phyloP scores from a whole-genome alignment of 1,140 invertebrate genomes.

The Polypedilum vanderplanki region DNA sequence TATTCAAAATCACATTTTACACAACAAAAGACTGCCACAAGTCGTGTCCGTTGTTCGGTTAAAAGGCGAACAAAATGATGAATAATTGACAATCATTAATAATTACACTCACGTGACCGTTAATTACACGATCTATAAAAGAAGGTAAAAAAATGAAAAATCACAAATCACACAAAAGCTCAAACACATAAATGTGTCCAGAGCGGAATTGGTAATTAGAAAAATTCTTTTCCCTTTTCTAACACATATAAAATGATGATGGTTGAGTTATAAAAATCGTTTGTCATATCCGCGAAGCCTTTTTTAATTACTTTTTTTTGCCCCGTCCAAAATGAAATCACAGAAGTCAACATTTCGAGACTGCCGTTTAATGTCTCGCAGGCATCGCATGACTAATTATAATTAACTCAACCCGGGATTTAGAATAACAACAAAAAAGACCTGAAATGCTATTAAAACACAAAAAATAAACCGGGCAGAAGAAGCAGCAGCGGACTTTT shows the following conservation, averaged over 20 bases:
- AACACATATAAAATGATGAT: background rate
- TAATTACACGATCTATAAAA: background rate
- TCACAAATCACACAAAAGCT: background rate
- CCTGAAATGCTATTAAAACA: too few species aligned
- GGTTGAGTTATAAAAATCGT: background rate
- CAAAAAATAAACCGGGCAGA: background rate
- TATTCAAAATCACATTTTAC: too few species aligned
- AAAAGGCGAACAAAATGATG: background rate
- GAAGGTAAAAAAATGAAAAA: background rate
- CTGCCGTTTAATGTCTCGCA: slow-evolving; percentile 16
- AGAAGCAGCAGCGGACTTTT: background rate
- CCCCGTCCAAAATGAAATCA: background rate
- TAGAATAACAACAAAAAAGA: too few species aligned
- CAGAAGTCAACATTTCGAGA: slow-evolving; percentile 2
- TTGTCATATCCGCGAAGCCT: slow-evolving; percentile 16
- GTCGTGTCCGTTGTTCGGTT: too few species aligned
- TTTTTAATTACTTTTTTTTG: slow-evolving; percentile 20
- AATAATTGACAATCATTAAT: slow-evolving; percentile 20
- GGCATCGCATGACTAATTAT: slow-evolving; percentile 17
- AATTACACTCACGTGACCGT: slow-evolving; percentile 16
- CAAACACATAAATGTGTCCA: background rate
- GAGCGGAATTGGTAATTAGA: background rate
- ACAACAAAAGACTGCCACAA: too few species aligned
- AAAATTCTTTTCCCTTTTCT: background rate
- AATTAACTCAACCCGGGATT: background rate